These are phyloP conservation scores for Crypturellus tataupa DNA, from an alignment of 2,797 vertebrate species.

Conservation along the genomic window DNA sequence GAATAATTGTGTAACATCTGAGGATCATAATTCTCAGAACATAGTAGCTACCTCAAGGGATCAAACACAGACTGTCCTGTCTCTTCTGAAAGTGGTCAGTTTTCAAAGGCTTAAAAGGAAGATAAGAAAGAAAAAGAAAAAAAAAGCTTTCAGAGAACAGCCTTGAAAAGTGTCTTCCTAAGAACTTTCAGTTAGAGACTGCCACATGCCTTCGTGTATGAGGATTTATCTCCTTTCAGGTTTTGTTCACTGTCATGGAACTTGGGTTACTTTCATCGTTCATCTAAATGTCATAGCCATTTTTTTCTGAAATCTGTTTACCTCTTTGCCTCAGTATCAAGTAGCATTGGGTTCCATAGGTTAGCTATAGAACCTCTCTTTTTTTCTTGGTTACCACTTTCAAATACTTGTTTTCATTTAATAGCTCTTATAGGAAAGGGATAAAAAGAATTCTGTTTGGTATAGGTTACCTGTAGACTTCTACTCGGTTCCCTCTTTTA, in stretches of 20 bases:
- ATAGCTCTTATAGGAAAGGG: background rate
- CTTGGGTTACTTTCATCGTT: background rate
- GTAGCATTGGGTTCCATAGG: background rate
- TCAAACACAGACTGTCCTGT: background rate
- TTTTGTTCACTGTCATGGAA: background rate
- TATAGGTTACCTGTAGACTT: background rate
- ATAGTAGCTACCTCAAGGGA: background rate
- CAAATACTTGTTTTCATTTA: background rate
- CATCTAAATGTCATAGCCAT: background rate
- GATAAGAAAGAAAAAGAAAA: background rate
- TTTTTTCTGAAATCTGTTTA: slow-evolving; percentile 11
- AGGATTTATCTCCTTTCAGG: slow-evolving; percentile 37
- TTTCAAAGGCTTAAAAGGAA: background rate
- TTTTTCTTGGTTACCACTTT: background rate
- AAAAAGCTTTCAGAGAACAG: background rate
- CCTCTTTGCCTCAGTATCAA: background rate
- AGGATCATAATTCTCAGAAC: background rate
- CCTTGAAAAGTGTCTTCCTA: background rate
- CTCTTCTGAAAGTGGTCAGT: background rate
- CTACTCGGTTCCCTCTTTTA: background rate
- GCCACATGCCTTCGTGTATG: background rate
- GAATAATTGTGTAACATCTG: background rate
- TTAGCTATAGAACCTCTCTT: background rate
- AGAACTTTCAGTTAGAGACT: background rate
- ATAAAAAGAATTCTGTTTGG: background rate